Evolutionary conservation across 2,888 invertebrate genomes (phyloP).

Genomic region (Corythucha ciliata): DNA sequence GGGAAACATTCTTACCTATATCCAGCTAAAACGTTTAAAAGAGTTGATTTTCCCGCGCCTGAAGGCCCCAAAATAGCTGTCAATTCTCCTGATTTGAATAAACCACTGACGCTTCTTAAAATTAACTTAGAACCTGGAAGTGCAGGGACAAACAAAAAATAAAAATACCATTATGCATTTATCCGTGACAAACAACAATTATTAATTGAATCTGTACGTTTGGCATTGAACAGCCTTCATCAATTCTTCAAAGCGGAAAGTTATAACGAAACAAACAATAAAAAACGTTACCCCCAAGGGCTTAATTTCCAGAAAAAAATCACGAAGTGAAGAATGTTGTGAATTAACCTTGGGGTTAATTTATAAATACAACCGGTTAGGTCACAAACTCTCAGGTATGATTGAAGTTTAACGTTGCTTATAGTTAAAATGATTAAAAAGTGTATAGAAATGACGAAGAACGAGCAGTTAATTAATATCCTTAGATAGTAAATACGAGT

Average conservation of each 20-base stretch:
- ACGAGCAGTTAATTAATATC: no score
- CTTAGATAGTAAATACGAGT: background rate
- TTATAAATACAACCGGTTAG: no score
- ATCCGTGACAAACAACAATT: background rate
- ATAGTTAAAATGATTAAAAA: no score
- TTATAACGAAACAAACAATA: no score
- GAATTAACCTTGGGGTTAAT: no score
- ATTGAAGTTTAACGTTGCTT: no score
- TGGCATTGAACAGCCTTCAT: no score
- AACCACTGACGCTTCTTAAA: constrained; percentile 68
- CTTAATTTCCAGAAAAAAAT: background rate
- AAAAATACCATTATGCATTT: background rate
- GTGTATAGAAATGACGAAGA: no score
- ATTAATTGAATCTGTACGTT: background rate
- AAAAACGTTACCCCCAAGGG: no score
- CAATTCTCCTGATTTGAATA: constrained; percentile 74
- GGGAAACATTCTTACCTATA: constrained; percentile 67
- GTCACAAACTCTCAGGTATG: no score
- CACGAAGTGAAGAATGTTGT: no score
- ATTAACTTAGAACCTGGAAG: constrained; percentile 66
- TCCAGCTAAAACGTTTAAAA: constrained; percentile 81
- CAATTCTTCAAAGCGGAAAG: no score
- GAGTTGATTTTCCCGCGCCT: constrained; percentile 83
- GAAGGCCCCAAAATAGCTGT: constrained; percentile 90
- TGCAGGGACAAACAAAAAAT: constrained; percentile 23